phyloP scores from a whole-genome alignment of 92 coral and sea anemone genomes.

The Phenganax stokvisi region DNA sequence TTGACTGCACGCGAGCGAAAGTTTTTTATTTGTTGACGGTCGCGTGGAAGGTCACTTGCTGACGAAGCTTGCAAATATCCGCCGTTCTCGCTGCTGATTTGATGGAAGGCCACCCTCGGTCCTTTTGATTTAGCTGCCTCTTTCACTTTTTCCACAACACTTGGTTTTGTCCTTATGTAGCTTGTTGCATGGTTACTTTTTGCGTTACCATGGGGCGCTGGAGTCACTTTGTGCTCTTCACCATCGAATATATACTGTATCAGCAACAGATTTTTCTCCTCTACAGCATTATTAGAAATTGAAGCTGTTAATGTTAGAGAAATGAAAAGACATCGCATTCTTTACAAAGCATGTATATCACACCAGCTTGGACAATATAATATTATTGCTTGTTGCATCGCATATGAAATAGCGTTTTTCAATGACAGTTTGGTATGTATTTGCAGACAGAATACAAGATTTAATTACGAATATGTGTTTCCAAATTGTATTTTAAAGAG shows the following conservation, averaged over 20 bases:
- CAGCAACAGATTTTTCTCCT: slow-evolving; percentile 21
- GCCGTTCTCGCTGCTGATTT: slow-evolving; percentile 39
- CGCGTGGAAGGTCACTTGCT: slow-evolving; percentile 53
- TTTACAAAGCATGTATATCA: too few species aligned
- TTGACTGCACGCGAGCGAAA: slow-evolving; percentile 14
- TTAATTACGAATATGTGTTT: too few species aligned
- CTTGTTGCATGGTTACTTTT: slow-evolving; percentile 31
- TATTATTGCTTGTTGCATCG: too few species aligned
- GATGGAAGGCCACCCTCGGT: slow-evolving; percentile 46
- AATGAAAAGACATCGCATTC: too few species aligned
- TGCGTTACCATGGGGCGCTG: slow-evolving; percentile 38
- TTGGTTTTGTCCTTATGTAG: slow-evolving; percentile 36
- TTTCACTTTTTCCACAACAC: slow-evolving; percentile 16
- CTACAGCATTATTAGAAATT: slow-evolving; percentile 2
- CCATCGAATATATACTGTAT: slow-evolving; percentile 37
- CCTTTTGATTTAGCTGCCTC: slow-evolving; percentile 6
- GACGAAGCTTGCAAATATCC: slow-evolving; percentile 42
- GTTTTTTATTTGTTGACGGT: slow-evolving; percentile 44
- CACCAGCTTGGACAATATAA: too few species aligned
- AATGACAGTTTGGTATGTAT: too few species aligned
- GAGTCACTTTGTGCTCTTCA: slow-evolving; percentile 28
- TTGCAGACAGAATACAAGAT: too few species aligned
- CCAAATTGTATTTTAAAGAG: too few species aligned
- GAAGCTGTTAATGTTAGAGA: too few species aligned
- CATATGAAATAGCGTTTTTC: too few species aligned